Evolutionary conservation across 2,113 vertebrate species (phyloP).

Genomic region (Bungarus multicinctus): DNA sequence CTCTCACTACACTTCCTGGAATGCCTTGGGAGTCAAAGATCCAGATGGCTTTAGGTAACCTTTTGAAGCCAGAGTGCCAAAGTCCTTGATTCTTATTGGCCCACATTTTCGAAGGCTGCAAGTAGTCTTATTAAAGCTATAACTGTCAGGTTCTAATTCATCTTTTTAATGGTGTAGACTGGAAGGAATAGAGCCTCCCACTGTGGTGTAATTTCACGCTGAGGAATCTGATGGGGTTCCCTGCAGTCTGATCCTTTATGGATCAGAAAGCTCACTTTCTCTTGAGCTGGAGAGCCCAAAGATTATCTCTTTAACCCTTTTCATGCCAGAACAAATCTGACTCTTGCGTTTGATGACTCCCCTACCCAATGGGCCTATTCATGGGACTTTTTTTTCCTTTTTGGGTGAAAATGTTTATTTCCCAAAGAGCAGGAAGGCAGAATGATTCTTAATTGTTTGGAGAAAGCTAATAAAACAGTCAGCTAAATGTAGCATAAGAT

Average conservation of each 20-base stretch:
- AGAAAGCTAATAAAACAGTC: not conserved
- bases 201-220: constrained; percentile 84
- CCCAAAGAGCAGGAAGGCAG: not conserved
- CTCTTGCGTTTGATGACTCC: not conserved
- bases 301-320: constrained; percentile 75
- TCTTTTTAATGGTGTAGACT: constrained; percentile 72
- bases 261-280: constrained; percentile 81
- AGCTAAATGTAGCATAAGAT: not conserved
- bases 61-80: constrained; percentile 21
- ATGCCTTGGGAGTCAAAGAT: constrained; percentile 35
- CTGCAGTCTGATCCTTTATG: constrained; percentile 82
- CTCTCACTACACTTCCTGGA: not conserved
- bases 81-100: constrained; percentile 57
- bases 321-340: constrained; percentile 42
- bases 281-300: constrained; percentile 63
- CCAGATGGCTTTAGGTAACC: constrained; percentile 44
- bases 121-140: constrained; percentile 64
- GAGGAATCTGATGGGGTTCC: constrained; percentile 77
- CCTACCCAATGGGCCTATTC: fast-evolving
- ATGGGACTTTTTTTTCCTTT: not conserved
- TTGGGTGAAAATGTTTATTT: not conserved
- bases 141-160: constrained; percentile 71
- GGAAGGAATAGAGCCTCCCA: constrained; percentile 67
- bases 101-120: constrained; percentile 55
- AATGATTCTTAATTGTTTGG: not conserved